Conservation (phyloP, 2,113 vertebrate species). For the Kryptolebias marmoratus region DNA sequence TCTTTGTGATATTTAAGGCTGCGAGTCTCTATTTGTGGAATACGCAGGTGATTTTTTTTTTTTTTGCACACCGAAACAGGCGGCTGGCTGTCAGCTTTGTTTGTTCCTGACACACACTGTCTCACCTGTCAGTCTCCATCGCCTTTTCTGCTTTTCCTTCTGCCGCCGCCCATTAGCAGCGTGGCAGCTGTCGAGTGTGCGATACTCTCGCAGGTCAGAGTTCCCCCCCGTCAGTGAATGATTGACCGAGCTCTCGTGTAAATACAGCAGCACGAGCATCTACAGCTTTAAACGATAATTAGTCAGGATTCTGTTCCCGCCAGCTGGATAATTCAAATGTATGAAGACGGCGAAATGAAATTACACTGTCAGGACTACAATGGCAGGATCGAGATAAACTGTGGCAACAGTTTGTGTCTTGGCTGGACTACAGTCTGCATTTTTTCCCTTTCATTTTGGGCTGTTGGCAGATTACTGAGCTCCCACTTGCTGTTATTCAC, state of each 20-base stretch:
- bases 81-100: slow-evolving; percentile 21
- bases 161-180: slow-evolving; percentile 17
- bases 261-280: not conserved
- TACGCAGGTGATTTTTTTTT: not conserved
- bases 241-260: slow-evolving; percentile 22
- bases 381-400: slow-evolving; percentile 34
- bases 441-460: not conserved
- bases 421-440: slow-evolving; percentile 5
- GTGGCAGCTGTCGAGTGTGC: not conserved
- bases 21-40: not conserved
- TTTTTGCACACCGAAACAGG: not conserved
- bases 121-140: slow-evolving; percentile 22
- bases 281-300: not conserved
- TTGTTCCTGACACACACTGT: slow-evolving; percentile 12
- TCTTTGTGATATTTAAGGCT: not conserved
- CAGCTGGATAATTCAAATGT: slow-evolving; percentile 50
- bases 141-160: slow-evolving; percentile 1
- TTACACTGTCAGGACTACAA: slow-evolving; percentile 26
- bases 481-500: slow-evolving; percentile 14
- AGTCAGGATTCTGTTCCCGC: slow-evolving; percentile 1
- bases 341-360: slow-evolving; percentile 39
- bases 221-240: slow-evolving; percentile 37
- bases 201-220: slow-evolving; percentile 29
- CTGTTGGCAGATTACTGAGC: slow-evolving; percentile 31
- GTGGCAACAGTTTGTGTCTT: slow-evolving; percentile 29